Conservation (phyloP, 2,113 vertebrate genomes). For the Genyomyrus donnyi region DNA sequence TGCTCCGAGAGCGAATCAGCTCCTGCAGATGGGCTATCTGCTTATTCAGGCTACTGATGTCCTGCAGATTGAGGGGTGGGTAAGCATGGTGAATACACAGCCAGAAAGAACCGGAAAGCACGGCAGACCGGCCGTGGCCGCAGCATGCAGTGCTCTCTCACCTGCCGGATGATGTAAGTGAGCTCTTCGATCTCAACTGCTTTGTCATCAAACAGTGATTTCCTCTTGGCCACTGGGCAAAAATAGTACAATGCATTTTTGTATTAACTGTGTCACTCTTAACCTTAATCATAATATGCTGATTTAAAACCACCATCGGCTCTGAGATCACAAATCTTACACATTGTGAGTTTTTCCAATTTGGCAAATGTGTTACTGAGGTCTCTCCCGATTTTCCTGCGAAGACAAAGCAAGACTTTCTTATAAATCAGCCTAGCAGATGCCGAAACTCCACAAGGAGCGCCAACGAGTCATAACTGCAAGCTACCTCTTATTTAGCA, state of each 20-base stretch:
- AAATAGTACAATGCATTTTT: not conserved
- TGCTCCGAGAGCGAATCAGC: constrained; percentile 71
- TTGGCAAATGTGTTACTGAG: constrained; percentile 90
- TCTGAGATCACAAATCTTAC: constrained; percentile 57
- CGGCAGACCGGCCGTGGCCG: not conserved
- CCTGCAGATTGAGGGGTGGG: constrained; percentile 48
- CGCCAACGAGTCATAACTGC: not conserved
- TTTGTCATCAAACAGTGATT: constrained; percentile 88
- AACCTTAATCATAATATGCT: not conserved
- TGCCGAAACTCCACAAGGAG: not conserved
- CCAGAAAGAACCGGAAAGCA: not conserved
- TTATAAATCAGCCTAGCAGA: not conserved
- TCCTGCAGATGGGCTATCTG: constrained; percentile 89
- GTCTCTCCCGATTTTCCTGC: constrained; percentile 86
- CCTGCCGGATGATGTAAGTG: constrained; percentile 89
- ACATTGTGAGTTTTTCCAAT: constrained; percentile 85
- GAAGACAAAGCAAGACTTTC: not conserved
- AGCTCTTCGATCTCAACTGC: constrained; percentile 83
- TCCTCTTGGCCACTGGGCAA: constrained; percentile 81
- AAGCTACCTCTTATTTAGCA: not conserved
- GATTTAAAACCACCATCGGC: not conserved
- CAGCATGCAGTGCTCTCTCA: constrained; percentile 20
- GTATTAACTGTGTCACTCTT: not conserved
- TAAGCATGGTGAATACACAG: not conserved
- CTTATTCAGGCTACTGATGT: constrained; percentile 87